phyloP scores from a whole-genome alignment of 2,797 vertebrate genomes.

The Thalassophryne amazonica region DNA sequence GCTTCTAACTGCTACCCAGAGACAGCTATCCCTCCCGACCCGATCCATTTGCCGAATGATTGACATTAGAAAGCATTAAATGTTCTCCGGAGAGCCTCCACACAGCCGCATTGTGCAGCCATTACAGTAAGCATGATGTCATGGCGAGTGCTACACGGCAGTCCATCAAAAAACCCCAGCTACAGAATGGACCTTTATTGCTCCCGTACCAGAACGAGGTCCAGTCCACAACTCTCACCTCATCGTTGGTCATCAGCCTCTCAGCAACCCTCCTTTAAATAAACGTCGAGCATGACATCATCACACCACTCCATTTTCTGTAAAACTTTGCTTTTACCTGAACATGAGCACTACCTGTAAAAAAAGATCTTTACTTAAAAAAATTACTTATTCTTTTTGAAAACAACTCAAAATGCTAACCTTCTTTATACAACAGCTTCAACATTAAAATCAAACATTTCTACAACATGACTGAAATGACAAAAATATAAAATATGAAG shows the following conservation, averaged over 20 bases:
- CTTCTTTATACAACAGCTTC: too few relatives aligned
- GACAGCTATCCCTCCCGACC: conserved; percentile 26
- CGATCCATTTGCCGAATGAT: conserved; percentile 52
- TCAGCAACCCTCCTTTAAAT: conserved; percentile 59
- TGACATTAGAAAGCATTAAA: conserved; percentile 53
- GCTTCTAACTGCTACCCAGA: conserved; percentile 59
- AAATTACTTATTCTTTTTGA: too few relatives aligned
- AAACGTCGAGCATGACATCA: conserved; percentile 60
- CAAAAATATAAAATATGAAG: too few relatives aligned
- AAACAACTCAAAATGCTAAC: too few relatives aligned
- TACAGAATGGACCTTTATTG: conserved; percentile 59
- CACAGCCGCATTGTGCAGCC: conserved; percentile 63
- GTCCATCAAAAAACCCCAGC: conserved; percentile 55
- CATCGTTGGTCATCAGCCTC: conserved; percentile 55
- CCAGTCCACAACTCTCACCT: conserved; percentile 27
- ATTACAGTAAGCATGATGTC: conserved; percentile 67
- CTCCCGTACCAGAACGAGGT: conserved; percentile 50
- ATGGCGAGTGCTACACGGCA: conserved; percentile 48
- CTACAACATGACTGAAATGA: too few relatives aligned
- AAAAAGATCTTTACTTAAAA: too few relatives aligned
- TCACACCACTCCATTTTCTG: conserved; percentile 38
- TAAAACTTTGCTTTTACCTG: too few relatives aligned
- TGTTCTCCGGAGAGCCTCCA: conserved; percentile 50
- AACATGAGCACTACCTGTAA: too few relatives aligned
- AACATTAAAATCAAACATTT: too few relatives aligned